Evolutionary conservation across 2,113 vertebrate genomes (phyloP), one percentile per base, ranked within the genome.

Genomic region (Pardalotus punctatus): DNA sequence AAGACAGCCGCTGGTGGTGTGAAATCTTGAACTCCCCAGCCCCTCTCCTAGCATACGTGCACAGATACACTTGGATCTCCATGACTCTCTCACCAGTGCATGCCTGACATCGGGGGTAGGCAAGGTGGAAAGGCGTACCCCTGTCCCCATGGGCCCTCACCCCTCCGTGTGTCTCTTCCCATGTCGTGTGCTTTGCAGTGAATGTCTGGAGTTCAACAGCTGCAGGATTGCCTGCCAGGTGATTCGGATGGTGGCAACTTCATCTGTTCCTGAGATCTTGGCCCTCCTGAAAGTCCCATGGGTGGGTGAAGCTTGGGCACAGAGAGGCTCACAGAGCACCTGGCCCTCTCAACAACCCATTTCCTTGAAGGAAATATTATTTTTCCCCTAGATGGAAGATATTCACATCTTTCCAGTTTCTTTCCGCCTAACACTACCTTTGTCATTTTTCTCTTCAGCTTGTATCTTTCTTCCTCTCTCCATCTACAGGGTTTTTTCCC

Each of bases 81-180:
- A 1, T 67, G 62, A 73, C 84, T 86, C 72, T 96, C 72, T 85
- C 95, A 67, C 86, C 86, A 81, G 61, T 97, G 97, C 97, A 97
- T 97, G 97, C 95, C 94, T 96, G 93, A 74, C 62, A 15, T 33
- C 0, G 4, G 96, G 92, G 88, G 73, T 86, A 78, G 92, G 94
- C 43, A 31, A 87, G 95, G 91, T 51, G 70, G 86, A 85, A 95
- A 96, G 92, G 79, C 10, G 0, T 94, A 85, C 86, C 81, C 95
- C 94, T 84, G 93, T 98, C 91, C 88, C 78, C 1, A 25, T 87
- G 95, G 91, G 95, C 93, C 91, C 93, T 76, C 40, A 57, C 54
- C 92, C 88, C 60, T 95, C 93, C 47, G 36, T 94, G 88, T 89
- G 82, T 94, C 73, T 60, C 80, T 78, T 81, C 80, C 82, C 48